These are phyloP conservation scores for Coleophora flavipennella DNA, from an alignment of 2,888 invertebrate genomes.

Conservation along the genomic window DNA sequence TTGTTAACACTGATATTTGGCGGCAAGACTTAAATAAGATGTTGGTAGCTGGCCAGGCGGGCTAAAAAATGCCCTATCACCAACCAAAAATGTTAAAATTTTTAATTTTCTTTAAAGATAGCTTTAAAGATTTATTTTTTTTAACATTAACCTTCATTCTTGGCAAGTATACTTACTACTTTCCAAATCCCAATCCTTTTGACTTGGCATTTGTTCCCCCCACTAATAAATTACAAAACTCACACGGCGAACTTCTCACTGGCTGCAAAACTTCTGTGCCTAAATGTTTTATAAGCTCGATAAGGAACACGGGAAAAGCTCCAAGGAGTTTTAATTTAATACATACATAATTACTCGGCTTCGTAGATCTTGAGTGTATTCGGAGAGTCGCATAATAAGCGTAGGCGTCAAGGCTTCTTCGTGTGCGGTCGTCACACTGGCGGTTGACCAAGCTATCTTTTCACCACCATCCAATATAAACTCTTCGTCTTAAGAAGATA, in stretches of 20 bases:
- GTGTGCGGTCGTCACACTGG: slow-evolving; percentile 51
- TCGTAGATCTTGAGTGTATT: slow-evolving; percentile 28
- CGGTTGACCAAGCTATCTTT: slow-evolving; percentile 33
- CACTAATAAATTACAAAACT: neutral
- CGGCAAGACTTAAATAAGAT: no score
- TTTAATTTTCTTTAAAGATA: no score
- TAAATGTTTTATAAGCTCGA: slow-evolving; percentile 11
- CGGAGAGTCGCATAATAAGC: slow-evolving; percentile 37
- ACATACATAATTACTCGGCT: slow-evolving; percentile 37
- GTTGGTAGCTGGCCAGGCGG: no score
- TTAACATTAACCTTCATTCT: no score
- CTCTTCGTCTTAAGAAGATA: slow-evolving; percentile 16
- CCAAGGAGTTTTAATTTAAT: slow-evolving; percentile 22
- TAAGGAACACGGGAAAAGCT: slow-evolving; percentile 13
- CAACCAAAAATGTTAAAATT: no score
- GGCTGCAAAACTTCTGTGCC: slow-evolving; percentile 7
- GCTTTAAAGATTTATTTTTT: no score
- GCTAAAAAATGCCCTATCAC: no score
- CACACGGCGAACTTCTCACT: slow-evolving; percentile 1
- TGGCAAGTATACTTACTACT: no score
- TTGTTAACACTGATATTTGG: no score
- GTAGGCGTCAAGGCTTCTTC: slow-evolving; percentile 51
- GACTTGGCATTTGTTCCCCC: no score
- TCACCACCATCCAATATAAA: slow-evolving; percentile 15
- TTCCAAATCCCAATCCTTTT: no score